Percentiles rank a stretch among this genome's conserved stretches.
Conservation (phyloP, 2,888 invertebrate species). For the Drosophila niveifrons region DNA sequence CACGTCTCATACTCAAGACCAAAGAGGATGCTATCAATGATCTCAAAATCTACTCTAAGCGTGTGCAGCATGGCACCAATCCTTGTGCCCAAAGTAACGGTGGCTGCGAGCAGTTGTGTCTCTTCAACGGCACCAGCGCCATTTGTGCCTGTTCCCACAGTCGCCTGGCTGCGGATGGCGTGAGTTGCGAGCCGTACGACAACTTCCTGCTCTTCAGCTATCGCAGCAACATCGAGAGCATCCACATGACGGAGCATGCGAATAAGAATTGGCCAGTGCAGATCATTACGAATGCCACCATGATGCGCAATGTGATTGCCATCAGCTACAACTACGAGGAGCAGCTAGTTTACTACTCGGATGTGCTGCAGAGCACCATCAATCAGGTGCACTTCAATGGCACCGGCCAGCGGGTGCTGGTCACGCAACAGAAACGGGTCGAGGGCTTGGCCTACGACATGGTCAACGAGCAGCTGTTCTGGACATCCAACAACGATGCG, state of each 20-base stretch:
- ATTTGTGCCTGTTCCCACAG: constrained; percentile 95
- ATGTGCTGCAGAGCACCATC: constrained; percentile 94
- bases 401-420: constrained; percentile 89
- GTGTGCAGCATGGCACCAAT: constrained; percentile 88
- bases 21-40: constrained; percentile 90
- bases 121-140: constrained; percentile 89
- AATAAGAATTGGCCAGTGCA: constrained; percentile 92
- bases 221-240: constrained; percentile 92
- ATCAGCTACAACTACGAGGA: constrained; percentile 91
- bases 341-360: constrained; percentile 93
- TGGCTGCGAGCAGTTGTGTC: constrained; percentile 92
- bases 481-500: constrained; percentile 94
- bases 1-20: constrained; percentile 87
- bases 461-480: constrained; percentile 90
- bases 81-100: constrained; percentile 89
- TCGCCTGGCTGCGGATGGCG: constrained; percentile 88
- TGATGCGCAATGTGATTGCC: constrained; percentile 94
- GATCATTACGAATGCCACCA: constrained; percentile 89
- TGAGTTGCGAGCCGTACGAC: constrained; percentile 90
- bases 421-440: constrained; percentile 92
- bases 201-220: constrained; percentile 94
- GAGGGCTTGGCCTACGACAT: constrained; percentile 94
- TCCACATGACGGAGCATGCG: constrained; percentile 90
- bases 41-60: constrained; percentile 88
- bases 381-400: constrained; percentile 94